Evolutionary conservation across 2,797 vertebrate species (phyloP).

Genomic region (Mormyrops attenuatus): DNA sequence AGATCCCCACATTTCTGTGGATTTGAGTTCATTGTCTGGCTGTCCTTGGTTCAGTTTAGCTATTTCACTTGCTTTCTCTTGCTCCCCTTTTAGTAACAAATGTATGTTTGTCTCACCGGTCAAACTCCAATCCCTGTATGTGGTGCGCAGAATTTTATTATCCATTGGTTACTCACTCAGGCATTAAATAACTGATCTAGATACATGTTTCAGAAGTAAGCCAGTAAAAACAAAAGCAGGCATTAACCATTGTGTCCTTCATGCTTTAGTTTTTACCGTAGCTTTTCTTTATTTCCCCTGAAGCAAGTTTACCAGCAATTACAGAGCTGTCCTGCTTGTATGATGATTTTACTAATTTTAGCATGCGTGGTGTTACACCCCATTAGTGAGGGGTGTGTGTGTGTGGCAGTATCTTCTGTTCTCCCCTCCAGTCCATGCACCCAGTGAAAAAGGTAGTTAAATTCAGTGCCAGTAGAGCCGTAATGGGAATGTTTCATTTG

Average conservation of each 20-base stretch:
- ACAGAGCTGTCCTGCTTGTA: background rate
- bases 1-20: background rate
- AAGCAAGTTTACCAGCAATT: background rate
- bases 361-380: background rate
- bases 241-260: background rate
- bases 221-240: background rate
- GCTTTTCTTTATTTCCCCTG: background rate
- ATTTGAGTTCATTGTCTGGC: background rate
- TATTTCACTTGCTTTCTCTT: background rate
- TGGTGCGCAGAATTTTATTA: background rate
- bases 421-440: background rate
- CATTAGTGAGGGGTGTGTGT: background rate
- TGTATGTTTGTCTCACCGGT: background rate
- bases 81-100: background rate
- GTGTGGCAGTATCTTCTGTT: background rate
- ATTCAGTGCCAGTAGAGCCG: background rate
- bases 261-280: background rate
- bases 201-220: background rate
- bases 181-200: background rate
- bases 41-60: background rate
- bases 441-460: background rate
- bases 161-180: background rate
- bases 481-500: background rate
- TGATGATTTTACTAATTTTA: conserved; percentile 5
- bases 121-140: background rate